Evolutionary conservation across 2,797 vertebrate genomes (phyloP).

Genomic region (Odontamblyopus lacepedii): DNA sequence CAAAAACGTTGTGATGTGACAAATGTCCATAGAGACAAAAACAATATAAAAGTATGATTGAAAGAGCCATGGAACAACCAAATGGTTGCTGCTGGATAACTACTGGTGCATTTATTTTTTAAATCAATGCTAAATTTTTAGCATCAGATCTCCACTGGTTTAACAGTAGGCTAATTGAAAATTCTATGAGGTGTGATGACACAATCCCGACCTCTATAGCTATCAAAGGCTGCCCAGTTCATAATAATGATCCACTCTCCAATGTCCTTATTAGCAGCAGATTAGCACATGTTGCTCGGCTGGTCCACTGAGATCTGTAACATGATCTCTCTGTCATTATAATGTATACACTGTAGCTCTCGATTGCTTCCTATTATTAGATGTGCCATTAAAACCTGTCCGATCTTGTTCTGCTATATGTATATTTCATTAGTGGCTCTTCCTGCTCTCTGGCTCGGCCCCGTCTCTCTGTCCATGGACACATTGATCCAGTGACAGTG

Average conservation of each 20-base stretch:
- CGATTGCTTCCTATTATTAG: slow-evolving; percentile 16
- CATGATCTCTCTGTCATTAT: slow-evolving; percentile 6
- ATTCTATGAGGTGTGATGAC: too few relatives aligned
- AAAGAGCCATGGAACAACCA: too few relatives aligned
- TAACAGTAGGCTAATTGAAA: too few relatives aligned
- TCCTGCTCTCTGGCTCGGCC: slow-evolving; percentile 21
- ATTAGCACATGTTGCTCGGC: slow-evolving; percentile 13
- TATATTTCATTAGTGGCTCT: slow-evolving; percentile 5
- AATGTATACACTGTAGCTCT: background rate
- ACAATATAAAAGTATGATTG: too few relatives aligned
- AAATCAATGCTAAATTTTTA: too few relatives aligned
- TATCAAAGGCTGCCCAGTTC: background rate
- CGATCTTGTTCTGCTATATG: slow-evolving; percentile 1
- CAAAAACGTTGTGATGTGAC: too few relatives aligned
- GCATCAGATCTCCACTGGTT: too few relatives aligned
- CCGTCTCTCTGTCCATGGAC: slow-evolving; percentile 6
- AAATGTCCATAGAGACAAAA: too few relatives aligned
- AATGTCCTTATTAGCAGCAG: slow-evolving; percentile 24
- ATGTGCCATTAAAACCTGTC: slow-evolving; percentile 2
- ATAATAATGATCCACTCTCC: slow-evolving; percentile 15
- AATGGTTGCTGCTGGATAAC: too few relatives aligned
- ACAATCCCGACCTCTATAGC: background rate
- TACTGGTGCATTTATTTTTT: too few relatives aligned
- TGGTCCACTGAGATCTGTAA: slow-evolving; percentile 8
- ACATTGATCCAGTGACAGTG: slow-evolving; percentile 62